phyloP scores from a whole-genome alignment of 2,797 vertebrate genomes.

The Phoebastria nigripes region DNA sequence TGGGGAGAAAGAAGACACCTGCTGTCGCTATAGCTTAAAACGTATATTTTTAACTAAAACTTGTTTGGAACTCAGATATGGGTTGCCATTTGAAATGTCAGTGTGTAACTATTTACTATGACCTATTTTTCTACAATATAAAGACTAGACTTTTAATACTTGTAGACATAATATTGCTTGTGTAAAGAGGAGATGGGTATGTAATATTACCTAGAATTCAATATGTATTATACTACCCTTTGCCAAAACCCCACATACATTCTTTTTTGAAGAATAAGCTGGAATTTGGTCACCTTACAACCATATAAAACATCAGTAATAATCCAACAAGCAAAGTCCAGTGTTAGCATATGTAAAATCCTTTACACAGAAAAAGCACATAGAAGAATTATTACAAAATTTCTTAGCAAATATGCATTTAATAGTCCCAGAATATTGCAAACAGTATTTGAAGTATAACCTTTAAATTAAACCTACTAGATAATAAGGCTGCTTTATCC shows the following conservation, averaged over 20 bases:
- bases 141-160: background rate
- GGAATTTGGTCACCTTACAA: background rate
- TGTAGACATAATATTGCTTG: background rate
- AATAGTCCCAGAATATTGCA: background rate
- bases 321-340: background rate
- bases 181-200: background rate
- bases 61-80: background rate
- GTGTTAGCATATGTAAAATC: background rate
- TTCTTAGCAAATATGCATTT: background rate
- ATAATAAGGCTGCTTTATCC: background rate
- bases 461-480: background rate
- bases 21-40: background rate
- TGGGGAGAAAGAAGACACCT: background rate
- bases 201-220: background rate
- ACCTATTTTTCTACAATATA: background rate
- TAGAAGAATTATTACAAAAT: background rate
- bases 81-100: slow-evolving; percentile 23
- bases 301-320: background rate
- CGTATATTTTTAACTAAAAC: background rate
- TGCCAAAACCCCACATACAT: background rate
- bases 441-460: background rate
- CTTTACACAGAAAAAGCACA: background rate
- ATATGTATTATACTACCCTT: background rate
- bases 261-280: background rate
- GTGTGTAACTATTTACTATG: background rate